phyloP scores from a whole-genome alignment of 2,113 vertebrate species.

The Takifugu flavidus region DNA sequence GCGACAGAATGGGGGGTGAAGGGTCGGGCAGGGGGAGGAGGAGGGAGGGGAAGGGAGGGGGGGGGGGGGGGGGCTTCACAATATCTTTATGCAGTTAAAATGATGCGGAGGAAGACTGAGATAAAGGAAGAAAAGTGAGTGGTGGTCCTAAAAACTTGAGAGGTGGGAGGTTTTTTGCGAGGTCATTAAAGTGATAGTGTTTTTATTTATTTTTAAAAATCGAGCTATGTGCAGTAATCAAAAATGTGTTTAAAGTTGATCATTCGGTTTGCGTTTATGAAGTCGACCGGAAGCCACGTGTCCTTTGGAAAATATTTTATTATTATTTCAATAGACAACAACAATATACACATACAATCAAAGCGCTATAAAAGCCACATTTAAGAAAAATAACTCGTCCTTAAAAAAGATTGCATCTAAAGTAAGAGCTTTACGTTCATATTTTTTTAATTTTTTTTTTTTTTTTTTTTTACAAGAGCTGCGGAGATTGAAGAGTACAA shows the following conservation, averaged over 20 bases:
- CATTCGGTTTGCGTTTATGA: neutral
- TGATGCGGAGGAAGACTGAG: neutral
- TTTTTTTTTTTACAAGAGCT: conserved; percentile 72
- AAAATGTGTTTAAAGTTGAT: too few species aligned
- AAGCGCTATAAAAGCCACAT: conserved; percentile 99
- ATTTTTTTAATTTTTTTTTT: conserved; percentile 18
- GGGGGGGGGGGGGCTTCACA: neutral
- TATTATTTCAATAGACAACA: conserved; percentile 85
- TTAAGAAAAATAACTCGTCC: conserved; percentile 99
- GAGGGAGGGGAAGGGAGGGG: neutral
- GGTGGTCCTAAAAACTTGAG: too few species aligned
- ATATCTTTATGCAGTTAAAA: conserved; percentile 1
- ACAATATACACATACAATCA: conserved; percentile 95
- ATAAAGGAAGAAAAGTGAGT: too few species aligned
- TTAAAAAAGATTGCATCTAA: conserved; percentile 99
- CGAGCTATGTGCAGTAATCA: too few species aligned
- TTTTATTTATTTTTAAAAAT: neutral
- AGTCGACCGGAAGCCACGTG: conserved; percentile 1
- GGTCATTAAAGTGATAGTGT: neutral
- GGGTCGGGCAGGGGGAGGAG: conserved; percentile 10
- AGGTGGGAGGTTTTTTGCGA: neutral
- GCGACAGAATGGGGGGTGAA: conserved; percentile 15
- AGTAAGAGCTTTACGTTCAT: conserved; percentile 88
- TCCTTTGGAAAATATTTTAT: conserved; percentile 93
- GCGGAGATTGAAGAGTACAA: conserved; percentile 78